A percentile compares a stretch with the other conserved stretches of the same genome.
phyloP scores from a whole-genome alignment of 2,797 vertebrate species.

The Macropodus opercularis region DNA sequence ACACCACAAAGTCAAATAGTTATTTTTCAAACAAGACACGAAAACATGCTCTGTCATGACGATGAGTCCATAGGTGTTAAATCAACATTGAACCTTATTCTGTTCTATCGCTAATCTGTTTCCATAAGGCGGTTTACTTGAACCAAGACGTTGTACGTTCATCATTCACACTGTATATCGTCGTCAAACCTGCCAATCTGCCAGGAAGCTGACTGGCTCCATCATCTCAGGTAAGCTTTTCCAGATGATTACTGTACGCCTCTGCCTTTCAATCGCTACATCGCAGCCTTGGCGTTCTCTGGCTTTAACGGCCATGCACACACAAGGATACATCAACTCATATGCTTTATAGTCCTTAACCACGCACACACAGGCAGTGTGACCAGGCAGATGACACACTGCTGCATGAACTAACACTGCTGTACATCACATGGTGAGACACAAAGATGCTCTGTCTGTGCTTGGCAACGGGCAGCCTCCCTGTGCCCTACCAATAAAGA shows the following conservation, averaged over 20 bases:
- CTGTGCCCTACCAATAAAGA: conserved; percentile 15
- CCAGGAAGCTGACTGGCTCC: conserved; percentile 58
- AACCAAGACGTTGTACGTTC: too few species aligned
- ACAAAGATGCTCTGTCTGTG: not conserved
- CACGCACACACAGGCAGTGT: not conserved
- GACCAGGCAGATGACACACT: conserved; percentile 21
- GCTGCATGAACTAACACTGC: conserved; percentile 17
- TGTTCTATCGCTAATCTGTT: too few species aligned
- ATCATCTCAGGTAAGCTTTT: conserved; percentile 66
- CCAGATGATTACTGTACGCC: conserved; percentile 68
- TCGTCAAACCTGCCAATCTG: too few species aligned
- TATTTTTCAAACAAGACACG: not conserved
- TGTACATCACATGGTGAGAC: conserved; percentile 16
- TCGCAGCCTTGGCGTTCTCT: conserved; percentile 29
- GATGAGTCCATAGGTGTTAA: too few species aligned
- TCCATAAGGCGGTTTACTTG: too few species aligned
- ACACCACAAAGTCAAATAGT: conserved; percentile 5
- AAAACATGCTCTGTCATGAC: conserved; percentile 2
- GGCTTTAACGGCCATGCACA: conserved; percentile 40
- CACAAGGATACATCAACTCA: conserved; percentile 5
- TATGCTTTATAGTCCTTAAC: conserved; percentile 1
- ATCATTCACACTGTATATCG: conserved; percentile 16
- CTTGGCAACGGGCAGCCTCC: conserved; percentile 22
- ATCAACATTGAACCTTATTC: too few species aligned
- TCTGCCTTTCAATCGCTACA: conserved; percentile 64